Conservation (phyloP, 2,113 vertebrate species). For the Piaya cayana region DNA sequence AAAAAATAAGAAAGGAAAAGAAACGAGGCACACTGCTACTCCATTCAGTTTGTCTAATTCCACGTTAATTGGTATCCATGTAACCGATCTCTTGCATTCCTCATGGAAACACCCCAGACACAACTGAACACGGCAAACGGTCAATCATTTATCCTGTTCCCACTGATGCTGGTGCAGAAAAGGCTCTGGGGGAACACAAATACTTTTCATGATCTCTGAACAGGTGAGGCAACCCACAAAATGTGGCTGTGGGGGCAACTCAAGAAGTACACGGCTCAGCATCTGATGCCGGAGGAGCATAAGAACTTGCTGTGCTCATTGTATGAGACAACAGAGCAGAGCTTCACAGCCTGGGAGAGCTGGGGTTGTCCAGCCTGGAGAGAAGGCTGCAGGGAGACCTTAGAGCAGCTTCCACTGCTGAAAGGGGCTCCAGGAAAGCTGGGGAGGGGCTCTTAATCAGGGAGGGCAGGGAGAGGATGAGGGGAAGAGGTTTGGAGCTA, state of each 20-base stretch:
- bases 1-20: neutral
- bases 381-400: too few species aligned
- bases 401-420: too few species aligned
- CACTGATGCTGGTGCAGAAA: neutral
- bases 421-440: too few species aligned
- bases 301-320: neutral
- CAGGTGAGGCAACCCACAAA: neutral
- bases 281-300: neutral
- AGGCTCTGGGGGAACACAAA: neutral
- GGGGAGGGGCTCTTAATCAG: too few species aligned
- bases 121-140: neutral
- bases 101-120: neutral
- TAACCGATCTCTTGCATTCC: neutral
- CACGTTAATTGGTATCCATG: neutral
- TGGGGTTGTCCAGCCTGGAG: too few species aligned
- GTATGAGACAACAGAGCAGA: neutral
- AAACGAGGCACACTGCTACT: neutral
- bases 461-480: too few species aligned
- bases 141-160: neutral
- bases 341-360: neutral
- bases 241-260: neutral
- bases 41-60: conserved; percentile 13
- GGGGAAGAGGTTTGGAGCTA: too few species aligned
- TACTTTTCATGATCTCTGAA: neutral
- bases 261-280: neutral